phyloP scores from a whole-genome alignment of 2,113 vertebrate genomes.

The Miniopterus natalensis region DNA sequence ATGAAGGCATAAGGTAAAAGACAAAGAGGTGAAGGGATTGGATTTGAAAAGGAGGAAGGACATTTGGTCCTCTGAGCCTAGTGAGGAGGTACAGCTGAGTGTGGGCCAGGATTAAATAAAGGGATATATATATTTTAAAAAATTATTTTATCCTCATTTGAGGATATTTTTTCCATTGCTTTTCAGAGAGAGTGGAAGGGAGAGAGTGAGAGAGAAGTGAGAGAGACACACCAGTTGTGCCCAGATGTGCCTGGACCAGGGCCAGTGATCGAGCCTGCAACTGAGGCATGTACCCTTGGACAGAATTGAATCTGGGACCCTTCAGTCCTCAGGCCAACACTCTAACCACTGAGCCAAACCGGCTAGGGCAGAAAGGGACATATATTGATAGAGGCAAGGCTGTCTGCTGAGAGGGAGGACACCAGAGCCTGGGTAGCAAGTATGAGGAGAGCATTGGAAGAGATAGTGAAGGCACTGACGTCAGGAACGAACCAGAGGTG shows the following conservation, averaged over 20 bases:
- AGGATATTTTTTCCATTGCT: too few species aligned
- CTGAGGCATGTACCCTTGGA: too few species aligned
- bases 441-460: background rate
- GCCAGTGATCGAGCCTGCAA: too few species aligned
- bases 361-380: background rate
- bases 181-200: too few species aligned
- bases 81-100: background rate
- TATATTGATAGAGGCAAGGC: background rate
- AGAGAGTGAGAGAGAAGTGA: too few species aligned
- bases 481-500: background rate
- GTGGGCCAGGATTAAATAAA: background rate
- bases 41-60: conserved; percentile 16
- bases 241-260: too few species aligned
- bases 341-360: too few species aligned
- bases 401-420: background rate
- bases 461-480: background rate
- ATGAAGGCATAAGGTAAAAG: background rate
- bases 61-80: background rate
- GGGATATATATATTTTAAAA: too few species aligned
- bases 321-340: too few species aligned
- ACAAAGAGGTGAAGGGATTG: background rate
- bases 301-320: too few species aligned
- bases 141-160: too few species aligned
- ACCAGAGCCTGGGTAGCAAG: background rate
- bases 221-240: too few species aligned